These are phyloP conservation scores for Zosterops pallidus DNA, from an alignment of 2,113 vertebrate species.

Conservation along the genomic window DNA sequence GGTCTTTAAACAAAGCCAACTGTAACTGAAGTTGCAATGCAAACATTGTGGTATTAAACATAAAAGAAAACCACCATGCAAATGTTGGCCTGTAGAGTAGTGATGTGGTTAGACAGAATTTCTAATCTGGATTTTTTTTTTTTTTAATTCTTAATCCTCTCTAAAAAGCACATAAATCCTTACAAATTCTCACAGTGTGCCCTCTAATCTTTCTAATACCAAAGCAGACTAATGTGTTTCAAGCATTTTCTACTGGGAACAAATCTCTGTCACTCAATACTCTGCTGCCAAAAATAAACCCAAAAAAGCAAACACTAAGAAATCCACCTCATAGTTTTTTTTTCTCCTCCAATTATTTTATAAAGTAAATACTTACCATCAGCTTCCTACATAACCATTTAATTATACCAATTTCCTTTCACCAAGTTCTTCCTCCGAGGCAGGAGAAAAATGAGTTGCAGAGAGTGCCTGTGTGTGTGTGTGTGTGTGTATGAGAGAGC, in stretches of 20 bases:
- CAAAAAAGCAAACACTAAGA: background rate
- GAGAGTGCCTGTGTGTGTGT: background rate
- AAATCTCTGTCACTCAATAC: constrained; percentile 32
- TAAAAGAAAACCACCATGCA: constrained; percentile 16
- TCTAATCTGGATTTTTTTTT: constrained; percentile 32
- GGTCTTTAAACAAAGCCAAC: constrained; percentile 12
- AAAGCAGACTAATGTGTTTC: constrained; percentile 16
- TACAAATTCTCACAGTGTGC: constrained; percentile 63
- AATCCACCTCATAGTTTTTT: background rate
- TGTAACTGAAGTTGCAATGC: background rate
- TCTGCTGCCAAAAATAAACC: background rate
- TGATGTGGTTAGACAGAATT: constrained; percentile 29
- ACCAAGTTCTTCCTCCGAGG: background rate
- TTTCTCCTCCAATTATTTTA: background rate
- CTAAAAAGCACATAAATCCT: constrained; percentile 55
- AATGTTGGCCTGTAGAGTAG: background rate
- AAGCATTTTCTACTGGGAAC: constrained; percentile 34
- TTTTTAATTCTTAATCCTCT: constrained; percentile 57
- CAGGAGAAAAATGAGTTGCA: background rate
- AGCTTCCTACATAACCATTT: constrained; percentile 26
- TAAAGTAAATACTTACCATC: background rate
- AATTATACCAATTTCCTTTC: constrained; percentile 45
- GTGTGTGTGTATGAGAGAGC: background rate
- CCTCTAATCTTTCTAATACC: constrained; percentile 64
- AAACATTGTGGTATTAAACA: background rate